A percentile compares a stretch with the other conserved stretches of the same genome.
These are phyloP conservation scores for Carcina quercana DNA, from an alignment of 2,888 invertebrate species.

Conservation along the genomic window DNA sequence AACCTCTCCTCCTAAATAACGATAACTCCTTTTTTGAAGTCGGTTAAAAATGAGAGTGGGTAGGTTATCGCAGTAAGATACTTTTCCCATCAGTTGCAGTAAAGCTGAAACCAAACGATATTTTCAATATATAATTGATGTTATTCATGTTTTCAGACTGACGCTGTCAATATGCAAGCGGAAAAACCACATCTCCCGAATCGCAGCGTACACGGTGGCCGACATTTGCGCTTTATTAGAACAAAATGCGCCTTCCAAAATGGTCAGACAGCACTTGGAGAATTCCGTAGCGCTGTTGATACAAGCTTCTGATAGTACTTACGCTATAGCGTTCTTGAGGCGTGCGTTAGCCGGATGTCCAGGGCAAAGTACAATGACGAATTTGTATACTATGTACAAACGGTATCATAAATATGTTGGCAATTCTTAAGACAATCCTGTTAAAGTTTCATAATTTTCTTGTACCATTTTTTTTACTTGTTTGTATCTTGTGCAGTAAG, in stretches of 20 bases:
- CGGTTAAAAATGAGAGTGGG: too few species aligned
- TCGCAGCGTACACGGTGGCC: constrained; percentile 57
- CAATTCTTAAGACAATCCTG: constrained; percentile 46
- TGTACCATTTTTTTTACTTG: too few species aligned
- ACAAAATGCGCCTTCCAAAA: constrained; percentile 38
- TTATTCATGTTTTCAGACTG: constrained; percentile 46
- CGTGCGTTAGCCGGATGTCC: constrained; percentile 46
- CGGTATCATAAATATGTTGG: constrained; percentile 67
- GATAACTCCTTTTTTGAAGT: too few species aligned
- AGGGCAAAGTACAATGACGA: constrained; percentile 55
- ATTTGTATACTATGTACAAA: constrained; percentile 58
- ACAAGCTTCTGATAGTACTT: constrained; percentile 46
- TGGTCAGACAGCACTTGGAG: constrained; percentile 54
- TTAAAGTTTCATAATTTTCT: too few species aligned
- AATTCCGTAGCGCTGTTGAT: constrained; percentile 51
- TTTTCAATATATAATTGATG: too few species aligned
- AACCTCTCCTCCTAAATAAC: too few species aligned
- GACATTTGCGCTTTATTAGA: constrained; percentile 53
- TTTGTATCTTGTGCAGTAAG: too few species aligned
- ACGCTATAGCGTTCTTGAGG: constrained; percentile 56
- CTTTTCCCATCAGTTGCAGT: too few species aligned
- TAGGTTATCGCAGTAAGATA: too few species aligned
- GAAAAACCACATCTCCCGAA: constrained; percentile 55
- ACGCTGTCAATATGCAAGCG: constrained; percentile 59
- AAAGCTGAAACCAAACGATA: too few species aligned